Conservation (phyloP, 2,888 invertebrate genomes). For the Harmothoe impar region DNA sequence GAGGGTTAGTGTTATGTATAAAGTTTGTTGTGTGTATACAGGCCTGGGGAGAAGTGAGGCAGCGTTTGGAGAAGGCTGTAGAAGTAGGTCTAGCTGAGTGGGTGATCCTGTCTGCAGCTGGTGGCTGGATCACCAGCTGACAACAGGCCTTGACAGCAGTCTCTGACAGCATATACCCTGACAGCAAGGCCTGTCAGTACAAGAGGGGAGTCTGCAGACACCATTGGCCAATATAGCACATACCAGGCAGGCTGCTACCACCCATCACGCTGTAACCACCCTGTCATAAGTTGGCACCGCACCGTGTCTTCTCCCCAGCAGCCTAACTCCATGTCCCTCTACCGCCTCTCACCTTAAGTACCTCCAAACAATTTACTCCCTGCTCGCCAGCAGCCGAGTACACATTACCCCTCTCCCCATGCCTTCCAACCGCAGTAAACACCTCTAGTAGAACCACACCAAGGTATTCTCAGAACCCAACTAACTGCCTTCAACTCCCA, state of each 20-base stretch:
- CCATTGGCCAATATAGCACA: constrained; percentile 35
- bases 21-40: background rate
- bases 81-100: background rate
- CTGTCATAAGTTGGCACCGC: constrained; percentile 54
- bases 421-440: too few species aligned
- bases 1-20: constrained; percentile 5
- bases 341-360: background rate
- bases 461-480: too few species aligned
- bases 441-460: too few species aligned
- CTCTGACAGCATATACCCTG: constrained; percentile 19
- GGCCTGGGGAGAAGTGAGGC: background rate
- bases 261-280: constrained; percentile 51
- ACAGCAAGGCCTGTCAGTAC: background rate
- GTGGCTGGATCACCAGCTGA: constrained; percentile 46
- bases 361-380: background rate
- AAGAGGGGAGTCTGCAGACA: constrained; percentile 18
- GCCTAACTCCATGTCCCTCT: background rate
- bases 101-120: background rate
- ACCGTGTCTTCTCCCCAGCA: constrained; percentile 28
- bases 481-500: too few species aligned
- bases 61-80: background rate
- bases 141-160: background rate
- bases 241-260: constrained; percentile 35
- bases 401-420: too few species aligned
- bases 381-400: too few species aligned